Conservation (phyloP, 2,888 invertebrate species). For the Ashinkailepas kermadecensis region DNA sequence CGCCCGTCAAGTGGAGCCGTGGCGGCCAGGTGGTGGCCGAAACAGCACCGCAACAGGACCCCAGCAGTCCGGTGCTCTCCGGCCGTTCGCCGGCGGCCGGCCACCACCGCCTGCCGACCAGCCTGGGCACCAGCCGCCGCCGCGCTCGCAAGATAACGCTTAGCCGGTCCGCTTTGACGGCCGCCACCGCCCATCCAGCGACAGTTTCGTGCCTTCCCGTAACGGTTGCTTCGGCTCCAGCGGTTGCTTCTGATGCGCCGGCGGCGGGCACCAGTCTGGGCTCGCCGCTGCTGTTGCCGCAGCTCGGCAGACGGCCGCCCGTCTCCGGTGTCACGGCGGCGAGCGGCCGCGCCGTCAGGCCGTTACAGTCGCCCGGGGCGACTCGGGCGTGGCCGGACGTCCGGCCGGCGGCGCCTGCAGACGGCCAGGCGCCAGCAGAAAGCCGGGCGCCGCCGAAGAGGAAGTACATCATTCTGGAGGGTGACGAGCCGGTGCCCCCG, state of each 20-base stretch:
- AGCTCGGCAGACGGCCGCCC: neutral
- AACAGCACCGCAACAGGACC: neutral
- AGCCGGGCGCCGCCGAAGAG: neutral
- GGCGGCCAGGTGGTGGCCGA: neutral
- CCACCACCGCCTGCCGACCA: neutral
- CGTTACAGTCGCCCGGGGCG: neutral
- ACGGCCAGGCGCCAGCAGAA: neutral
- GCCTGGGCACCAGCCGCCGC: neutral
- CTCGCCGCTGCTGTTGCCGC: conserved; percentile 1
- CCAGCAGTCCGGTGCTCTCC: neutral
- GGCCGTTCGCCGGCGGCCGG: neutral
- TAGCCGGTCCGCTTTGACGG: too few species aligned
- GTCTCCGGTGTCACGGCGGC: too few species aligned
- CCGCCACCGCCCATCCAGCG: neutral
- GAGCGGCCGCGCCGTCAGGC: neutral
- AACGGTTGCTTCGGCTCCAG: neutral
- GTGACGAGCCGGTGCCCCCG: neutral
- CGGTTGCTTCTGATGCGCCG: neutral
- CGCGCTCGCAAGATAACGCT: neutral
- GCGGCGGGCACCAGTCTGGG: neutral
- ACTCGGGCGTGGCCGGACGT: too few species aligned
- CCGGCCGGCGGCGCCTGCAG: too few species aligned
- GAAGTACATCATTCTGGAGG: neutral
- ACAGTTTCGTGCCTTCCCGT: neutral
- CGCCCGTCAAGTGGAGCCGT: neutral